phyloP scores from a whole-genome alignment of 2,113 vertebrate species.

The Odontesthes bonariensis region DNA sequence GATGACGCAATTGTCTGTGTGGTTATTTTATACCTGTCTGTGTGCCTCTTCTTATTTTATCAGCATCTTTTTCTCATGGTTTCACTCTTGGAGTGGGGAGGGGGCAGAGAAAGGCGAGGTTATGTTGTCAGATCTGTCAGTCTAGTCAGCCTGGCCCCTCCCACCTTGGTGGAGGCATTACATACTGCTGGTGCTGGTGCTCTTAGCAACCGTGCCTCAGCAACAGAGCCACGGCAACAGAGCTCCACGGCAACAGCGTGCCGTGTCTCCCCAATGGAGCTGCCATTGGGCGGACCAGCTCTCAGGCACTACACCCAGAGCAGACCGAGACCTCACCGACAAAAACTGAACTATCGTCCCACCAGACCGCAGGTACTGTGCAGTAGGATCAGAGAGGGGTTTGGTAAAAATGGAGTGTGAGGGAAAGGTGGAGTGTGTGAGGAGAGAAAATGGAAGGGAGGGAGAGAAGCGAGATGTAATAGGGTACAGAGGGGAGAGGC shows the following conservation, averaged over 20 bases:
- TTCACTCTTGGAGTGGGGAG: conserved; percentile 61
- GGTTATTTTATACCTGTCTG: conserved; percentile 31
- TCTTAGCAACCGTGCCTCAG: conserved; percentile 82
- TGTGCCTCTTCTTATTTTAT: conserved; percentile 52
- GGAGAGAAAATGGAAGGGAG: conserved; percentile 69
- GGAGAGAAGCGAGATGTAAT: conserved; percentile 61
- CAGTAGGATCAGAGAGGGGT: conserved; percentile 32
- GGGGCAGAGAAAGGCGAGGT: conserved; percentile 74
- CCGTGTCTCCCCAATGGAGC: conserved; percentile 83
- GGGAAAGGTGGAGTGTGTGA: conserved; percentile 53
- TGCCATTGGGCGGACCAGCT: conserved; percentile 82
- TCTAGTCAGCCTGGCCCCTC: conserved; percentile 72
- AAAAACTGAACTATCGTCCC: conserved; percentile 80
- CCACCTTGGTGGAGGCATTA: conserved; percentile 76
- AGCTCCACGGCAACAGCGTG: conserved; percentile 81
- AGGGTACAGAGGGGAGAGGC: conserved; percentile 75
- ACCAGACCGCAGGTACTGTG: conserved; percentile 77
- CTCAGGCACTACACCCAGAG: conserved; percentile 83
- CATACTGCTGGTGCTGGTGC: conserved; percentile 77
- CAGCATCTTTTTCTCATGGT: conserved; percentile 57
- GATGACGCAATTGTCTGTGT: conserved; percentile 14
- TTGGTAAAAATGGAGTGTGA: conserved; percentile 58
- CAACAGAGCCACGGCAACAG: conserved; percentile 78
- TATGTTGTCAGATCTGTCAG: conserved; percentile 80
- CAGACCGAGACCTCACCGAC: conserved; percentile 82